These are phyloP conservation scores for Darevskia mixta DNA, from an alignment of 2,797 vertebrate genomes.

Conservation along the genomic window DNA sequence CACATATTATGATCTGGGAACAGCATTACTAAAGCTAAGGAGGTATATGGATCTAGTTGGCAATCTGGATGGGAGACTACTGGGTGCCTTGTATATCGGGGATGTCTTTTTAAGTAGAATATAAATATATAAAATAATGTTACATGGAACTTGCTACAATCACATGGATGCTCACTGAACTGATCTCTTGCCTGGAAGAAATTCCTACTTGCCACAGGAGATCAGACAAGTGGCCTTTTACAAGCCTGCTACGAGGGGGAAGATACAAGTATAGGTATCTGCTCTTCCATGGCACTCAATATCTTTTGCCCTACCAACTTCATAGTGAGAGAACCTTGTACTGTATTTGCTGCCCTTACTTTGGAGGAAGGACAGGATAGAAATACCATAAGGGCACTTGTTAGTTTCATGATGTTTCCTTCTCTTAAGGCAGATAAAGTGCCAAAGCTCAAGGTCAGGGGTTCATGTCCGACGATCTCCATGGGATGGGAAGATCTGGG, in stretches of 20 bases:
- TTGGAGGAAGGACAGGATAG: neutral
- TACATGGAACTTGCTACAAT: neutral
- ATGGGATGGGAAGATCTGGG: neutral
- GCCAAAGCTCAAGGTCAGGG: neutral
- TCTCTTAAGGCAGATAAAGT: neutral
- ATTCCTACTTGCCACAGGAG: neutral
- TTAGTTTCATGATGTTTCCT: neutral
- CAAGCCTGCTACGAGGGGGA: neutral
- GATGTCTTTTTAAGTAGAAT: neutral
- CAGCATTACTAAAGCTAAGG: neutral
- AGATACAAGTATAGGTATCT: neutral
- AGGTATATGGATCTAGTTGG: neutral
- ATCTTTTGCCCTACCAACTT: neutral
- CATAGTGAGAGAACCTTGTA: neutral
- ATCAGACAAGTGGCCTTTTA: neutral
- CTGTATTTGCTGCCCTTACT: neutral
- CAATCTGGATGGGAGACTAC: neutral
- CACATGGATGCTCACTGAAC: too few species aligned
- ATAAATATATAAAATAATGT: neutral
- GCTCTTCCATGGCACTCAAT: neutral
- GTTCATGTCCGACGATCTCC: neutral
- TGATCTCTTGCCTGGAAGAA: neutral
- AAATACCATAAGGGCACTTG: neutral
- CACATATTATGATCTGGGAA: too few species aligned
- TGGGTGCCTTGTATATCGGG: too few species aligned